Evolutionary conservation across 2,888 invertebrate species (phyloP), one percentile per base, ranked within the genome.

Genomic region (Rhaphigaster nebulosa): DNA sequence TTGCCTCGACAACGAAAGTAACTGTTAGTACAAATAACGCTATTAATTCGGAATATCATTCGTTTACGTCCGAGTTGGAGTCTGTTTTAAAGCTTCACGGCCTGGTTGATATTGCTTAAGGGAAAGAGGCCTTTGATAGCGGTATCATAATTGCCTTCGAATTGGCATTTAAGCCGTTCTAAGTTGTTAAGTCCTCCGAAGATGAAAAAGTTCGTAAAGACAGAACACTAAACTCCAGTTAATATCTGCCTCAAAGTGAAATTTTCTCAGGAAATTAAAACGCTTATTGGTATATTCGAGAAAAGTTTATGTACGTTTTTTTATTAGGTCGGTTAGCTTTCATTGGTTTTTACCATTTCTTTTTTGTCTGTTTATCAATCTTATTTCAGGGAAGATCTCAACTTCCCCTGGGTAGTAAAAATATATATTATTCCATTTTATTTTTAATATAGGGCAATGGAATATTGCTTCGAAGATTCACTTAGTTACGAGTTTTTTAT

Each of bases 261-360:
- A 76, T 76, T 76, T 34, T 38, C 34, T 38, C 70, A 76, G 70
- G 70, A 76, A 76, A 76, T 76, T 76, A 76, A 76, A 76, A 76
- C 70, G 34, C 34, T 76, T 34, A 34, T 76, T 38, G 70, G 34
- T 38, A 38, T 76, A 34, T 76, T 76, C 70, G 34, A 76, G 38
- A 76, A 15, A 76, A 76, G 70, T 76, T 76, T 76, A 76, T 76
- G 20, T 38, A 2, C 18, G 18, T 76, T 76, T 70, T 56, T 76
- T 76, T 65, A 65, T 76, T 38, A 4, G 8, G 34, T 38, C 70
- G 20, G 70, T 76, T 76, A 18, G 20, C 20, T 76, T 76, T 76
- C 38, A 38, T 38, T 29, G 0, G 20, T 34, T 29, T 76, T 76
- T 8, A 34, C n/a, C 29, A 29, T 65, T 4, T 20, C 20, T 76